Percentiles rank a stretch among this genome's conserved stretches.
Evolutionary conservation across 1,140 invertebrate genomes (phyloP).

Genomic region (Diachasma alloeum): DNA sequence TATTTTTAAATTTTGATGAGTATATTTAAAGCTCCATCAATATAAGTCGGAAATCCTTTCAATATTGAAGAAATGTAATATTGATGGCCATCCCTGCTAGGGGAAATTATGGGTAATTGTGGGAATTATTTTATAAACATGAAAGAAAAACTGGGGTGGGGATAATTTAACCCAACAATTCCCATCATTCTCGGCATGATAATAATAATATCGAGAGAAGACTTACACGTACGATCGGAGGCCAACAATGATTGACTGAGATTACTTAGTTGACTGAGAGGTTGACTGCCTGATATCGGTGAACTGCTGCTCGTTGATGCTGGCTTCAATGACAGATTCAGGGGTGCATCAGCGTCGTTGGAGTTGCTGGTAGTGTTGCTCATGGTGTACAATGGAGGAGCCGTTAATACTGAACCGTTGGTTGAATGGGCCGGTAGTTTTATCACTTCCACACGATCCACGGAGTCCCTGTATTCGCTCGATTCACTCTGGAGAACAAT

Average conservation of each 20-base stretch:
- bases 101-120: too few species aligned
- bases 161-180: too few species aligned
- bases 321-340: slow-evolving; percentile 84
- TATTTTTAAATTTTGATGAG: too few species aligned
- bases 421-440: slow-evolving; percentile 72
- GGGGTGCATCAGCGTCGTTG: slow-evolving; percentile 75
- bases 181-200: neutral
- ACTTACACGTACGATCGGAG: slow-evolving; percentile 67
- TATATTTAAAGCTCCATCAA: too few species aligned
- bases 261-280: slow-evolving; percentile 68
- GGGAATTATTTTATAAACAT: too few species aligned
- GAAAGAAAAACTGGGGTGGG: too few species aligned
- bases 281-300: slow-evolving; percentile 59
- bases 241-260: slow-evolving; percentile 63
- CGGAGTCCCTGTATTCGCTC: slow-evolving; percentile 54
- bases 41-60: too few species aligned
- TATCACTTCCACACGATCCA: slow-evolving; percentile 79
- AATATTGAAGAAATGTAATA: too few species aligned
- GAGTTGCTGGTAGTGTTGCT: slow-evolving; percentile 61
- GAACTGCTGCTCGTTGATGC: slow-evolving; percentile 61
- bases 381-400: slow-evolving; percentile 58
- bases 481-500: slow-evolving; percentile 47
- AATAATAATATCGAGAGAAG: neutral
- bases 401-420: slow-evolving; percentile 63
- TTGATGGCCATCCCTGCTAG: too few species aligned